Percentiles rank a stretch among this genome's conserved stretches.
phyloP scores from a whole-genome alignment of 2,888 invertebrate species.

The Anthoptus insignis region DNA sequence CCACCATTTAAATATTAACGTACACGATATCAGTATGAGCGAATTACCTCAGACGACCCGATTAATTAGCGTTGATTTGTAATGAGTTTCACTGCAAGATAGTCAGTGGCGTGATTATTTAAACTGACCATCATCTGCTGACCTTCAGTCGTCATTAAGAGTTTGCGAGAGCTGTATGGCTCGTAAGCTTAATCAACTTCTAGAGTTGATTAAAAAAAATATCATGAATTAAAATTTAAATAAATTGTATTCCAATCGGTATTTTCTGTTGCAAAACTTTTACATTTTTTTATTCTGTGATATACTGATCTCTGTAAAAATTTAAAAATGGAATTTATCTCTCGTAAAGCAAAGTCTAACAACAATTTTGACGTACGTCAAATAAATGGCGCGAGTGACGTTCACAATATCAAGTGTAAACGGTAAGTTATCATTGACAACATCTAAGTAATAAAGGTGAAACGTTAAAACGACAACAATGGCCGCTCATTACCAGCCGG shows the following conservation, averaged over 20 bases:
- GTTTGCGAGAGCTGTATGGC: constrained; percentile 62
- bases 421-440: no score
- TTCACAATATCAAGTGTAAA: constrained; percentile 56
- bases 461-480: no score
- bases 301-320: constrained; percentile 59
- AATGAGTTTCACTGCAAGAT: constrained; percentile 43
- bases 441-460: no score
- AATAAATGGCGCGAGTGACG: constrained; percentile 68
- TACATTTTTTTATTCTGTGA: constrained; percentile 58
- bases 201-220: constrained; percentile 40
- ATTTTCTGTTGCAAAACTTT: constrained; percentile 15
- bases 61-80: constrained; percentile 35
- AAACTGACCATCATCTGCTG: constrained; percentile 57
- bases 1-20: constrained; percentile 10
- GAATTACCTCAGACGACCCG: constrained; percentile 16
- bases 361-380: constrained; percentile 71
- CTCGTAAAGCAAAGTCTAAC: constrained; percentile 72
- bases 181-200: constrained; percentile 36
- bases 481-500: no score
- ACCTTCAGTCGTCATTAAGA: constrained; percentile 76
- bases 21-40: not conserved
- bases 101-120: constrained; percentile 48
- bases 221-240: constrained; percentile 12
- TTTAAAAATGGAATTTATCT: constrained; percentile 74
- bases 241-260: constrained; percentile 12